Percentiles rank a stretch among this genome's conserved stretches.
These are phyloP conservation scores for Myotis planiceps DNA, from an alignment of 2,797 vertebrate genomes.

Conservation along the genomic window DNA sequence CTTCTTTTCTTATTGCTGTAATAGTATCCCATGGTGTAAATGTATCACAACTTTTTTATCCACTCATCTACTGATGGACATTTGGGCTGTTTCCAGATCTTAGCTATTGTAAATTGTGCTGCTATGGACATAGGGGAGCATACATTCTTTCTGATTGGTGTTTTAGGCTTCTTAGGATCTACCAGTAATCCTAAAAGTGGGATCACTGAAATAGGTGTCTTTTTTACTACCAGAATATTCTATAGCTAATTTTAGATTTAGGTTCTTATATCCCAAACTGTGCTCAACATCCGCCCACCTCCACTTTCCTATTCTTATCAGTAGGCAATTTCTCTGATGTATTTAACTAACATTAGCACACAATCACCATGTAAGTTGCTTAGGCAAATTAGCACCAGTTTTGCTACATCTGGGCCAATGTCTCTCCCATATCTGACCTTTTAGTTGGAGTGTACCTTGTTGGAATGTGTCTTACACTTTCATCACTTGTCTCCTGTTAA, in stretches of 20 bases:
- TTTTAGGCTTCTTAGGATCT: no score
- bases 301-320: not conserved
- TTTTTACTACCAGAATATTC: not conserved
- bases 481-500: not conserved
- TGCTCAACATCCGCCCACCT: not conserved
- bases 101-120: no score
- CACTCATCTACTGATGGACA: no score
- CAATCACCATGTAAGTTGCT: not conserved
- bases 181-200: no score
- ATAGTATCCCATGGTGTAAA: no score
- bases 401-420: not conserved
- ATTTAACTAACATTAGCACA: not conserved
- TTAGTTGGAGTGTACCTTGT: not conserved
- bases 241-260: not conserved
- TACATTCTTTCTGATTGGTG: no score
- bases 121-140: no score
- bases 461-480: not conserved
- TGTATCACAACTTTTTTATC: no score
- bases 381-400: not conserved
- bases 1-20: no score
- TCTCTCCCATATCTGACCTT: not conserved
- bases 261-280: not conserved
- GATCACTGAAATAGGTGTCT: not conserved
- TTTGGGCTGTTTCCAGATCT: no score
- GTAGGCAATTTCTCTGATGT: not conserved